Evolutionary conservation across 2,113 vertebrate genomes (phyloP).

Genomic region (Indicator indicator): DNA sequence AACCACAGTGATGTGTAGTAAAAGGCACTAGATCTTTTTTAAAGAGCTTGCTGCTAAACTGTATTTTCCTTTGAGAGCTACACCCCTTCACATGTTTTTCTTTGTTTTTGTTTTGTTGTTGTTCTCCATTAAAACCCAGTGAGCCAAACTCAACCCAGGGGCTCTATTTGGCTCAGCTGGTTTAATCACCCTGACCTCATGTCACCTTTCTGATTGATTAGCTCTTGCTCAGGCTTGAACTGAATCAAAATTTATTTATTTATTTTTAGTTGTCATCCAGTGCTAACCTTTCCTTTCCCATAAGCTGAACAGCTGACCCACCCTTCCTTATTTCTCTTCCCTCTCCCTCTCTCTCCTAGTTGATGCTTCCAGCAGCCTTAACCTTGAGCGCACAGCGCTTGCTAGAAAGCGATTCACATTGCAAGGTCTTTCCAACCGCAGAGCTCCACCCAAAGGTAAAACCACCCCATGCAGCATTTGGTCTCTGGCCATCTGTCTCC

Average conservation of each 20-base stretch:
- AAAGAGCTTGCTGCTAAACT: constrained; percentile 14
- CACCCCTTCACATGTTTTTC: not conserved
- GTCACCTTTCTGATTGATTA: constrained; percentile 38
- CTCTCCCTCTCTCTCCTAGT: constrained; percentile 80
- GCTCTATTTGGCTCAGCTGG: constrained; percentile 48
- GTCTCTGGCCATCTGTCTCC: constrained; percentile 51
- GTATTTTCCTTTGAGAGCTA: constrained; percentile 38
- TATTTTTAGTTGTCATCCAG: constrained; percentile 19
- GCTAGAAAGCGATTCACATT: constrained; percentile 91
- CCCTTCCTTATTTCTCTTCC: constrained; percentile 73
- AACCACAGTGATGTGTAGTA: not conserved
- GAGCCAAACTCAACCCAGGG: constrained; percentile 25
- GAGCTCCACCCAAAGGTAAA: constrained; percentile 90
- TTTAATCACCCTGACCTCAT: constrained; percentile 26
- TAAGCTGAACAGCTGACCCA: constrained; percentile 57
- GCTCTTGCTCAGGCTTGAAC: constrained; percentile 49
- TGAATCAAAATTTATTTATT: constrained; percentile 33
- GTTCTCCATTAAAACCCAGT: constrained; percentile 28
- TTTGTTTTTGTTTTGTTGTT: not conserved
- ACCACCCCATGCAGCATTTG: constrained; percentile 46
- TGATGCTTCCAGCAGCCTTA: constrained; percentile 83
- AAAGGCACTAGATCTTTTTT: not conserved
- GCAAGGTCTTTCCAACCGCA: constrained; percentile 90
- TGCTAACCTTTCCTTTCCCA: constrained; percentile 58
- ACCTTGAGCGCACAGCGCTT: constrained; percentile 82